A percentile compares a stretch with the other conserved stretches of the same genome.
Conservation (phyloP, 2,888 invertebrate species). For the Drosophila colorata region DNA sequence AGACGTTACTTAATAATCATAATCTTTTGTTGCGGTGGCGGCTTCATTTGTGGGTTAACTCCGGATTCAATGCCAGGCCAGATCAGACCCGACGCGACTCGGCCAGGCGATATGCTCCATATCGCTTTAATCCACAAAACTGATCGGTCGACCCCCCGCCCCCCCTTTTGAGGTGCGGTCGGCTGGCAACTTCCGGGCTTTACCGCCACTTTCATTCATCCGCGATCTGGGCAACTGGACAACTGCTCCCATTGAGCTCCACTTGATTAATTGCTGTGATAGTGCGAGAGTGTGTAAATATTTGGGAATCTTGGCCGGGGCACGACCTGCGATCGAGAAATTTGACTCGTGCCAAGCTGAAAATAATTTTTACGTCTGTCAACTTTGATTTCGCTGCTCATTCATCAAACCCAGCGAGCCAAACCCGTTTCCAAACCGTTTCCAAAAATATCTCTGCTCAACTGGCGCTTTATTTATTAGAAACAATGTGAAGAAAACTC, state of each 20-base stretch:
- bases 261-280: slow-evolving; percentile 76
- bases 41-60: slow-evolving; percentile 64
- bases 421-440: slow-evolving; percentile 43
- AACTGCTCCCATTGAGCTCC: slow-evolving; percentile 50
- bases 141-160: slow-evolving; percentile 49
- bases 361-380: slow-evolving; percentile 78
- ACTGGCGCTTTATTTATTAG: slow-evolving; percentile 20
- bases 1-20: slow-evolving; percentile 74
- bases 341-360: slow-evolving; percentile 76
- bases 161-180: slow-evolving; percentile 66
- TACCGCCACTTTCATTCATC: slow-evolving; percentile 50
- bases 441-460: slow-evolving; percentile 5
- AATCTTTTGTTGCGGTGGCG: slow-evolving; percentile 65
- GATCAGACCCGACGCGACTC: neutral
- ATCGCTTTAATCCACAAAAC: slow-evolving; percentile 60
- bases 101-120: slow-evolving; percentile 34
- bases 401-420: slow-evolving; percentile 59
- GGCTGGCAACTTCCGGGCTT: slow-evolving; percentile 82
- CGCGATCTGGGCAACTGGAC: slow-evolving; percentile 24
- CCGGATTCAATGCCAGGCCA: slow-evolving; percentile 28
- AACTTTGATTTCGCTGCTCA: slow-evolving; percentile 72
- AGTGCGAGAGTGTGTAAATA: slow-evolving; percentile 66
- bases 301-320: slow-evolving; percentile 38
- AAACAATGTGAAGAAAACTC: slow-evolving; percentile 37
- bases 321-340: slow-evolving; percentile 64